Percentiles rank a stretch among this genome's conserved stretches.
Evolutionary conservation across 2,888 invertebrate species (phyloP).

Genomic region (Nephrotoma appendiculata): DNA sequence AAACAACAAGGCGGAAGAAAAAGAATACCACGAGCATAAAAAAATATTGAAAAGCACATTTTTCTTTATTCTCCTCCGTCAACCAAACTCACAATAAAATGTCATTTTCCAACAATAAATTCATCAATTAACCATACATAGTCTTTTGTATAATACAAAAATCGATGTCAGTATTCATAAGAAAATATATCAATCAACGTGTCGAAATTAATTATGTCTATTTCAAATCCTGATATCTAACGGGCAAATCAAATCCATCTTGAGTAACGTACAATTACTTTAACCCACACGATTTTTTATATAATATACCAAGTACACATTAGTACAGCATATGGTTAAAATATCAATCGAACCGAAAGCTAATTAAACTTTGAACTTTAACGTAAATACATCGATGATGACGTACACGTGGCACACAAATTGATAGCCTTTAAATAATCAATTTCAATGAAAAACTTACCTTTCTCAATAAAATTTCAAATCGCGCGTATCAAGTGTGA

Average conservation of each 20-base stretch:
- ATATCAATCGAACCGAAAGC: background rate
- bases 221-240: background rate
- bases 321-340: background rate
- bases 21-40: background rate
- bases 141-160: background rate
- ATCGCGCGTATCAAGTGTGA: background rate
- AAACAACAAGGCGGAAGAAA: background rate
- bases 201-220: background rate
- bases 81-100: background rate
- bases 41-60: background rate
- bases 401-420: background rate
- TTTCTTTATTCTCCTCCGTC: background rate
- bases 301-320: background rate
- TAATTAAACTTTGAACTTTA: background rate
- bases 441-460: background rate
- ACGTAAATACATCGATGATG: background rate
- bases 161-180: background rate
- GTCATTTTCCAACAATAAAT: background rate
- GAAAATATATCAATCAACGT: background rate
- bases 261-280: background rate
- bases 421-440: background rate
- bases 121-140: background rate
- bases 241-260: background rate
- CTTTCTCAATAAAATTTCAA: background rate
- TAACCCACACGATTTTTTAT: background rate